Percentiles rank a stretch among this genome's conserved stretches.
phyloP scores from a whole-genome alignment of 2,888 invertebrate species.

The Pomacea canaliculata region DNA sequence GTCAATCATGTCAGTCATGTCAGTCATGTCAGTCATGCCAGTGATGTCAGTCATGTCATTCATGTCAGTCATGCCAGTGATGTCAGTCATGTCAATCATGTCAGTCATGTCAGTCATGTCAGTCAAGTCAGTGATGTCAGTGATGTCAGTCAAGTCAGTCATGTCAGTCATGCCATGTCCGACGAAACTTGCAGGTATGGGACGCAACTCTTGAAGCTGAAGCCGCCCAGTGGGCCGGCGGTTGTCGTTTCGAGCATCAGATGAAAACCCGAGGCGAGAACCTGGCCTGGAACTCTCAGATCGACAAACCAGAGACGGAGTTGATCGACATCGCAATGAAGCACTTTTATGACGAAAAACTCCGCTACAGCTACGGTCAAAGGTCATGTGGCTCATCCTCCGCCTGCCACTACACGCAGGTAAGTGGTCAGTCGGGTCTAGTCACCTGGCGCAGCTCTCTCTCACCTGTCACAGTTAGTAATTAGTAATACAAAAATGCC shows the following conservation, averaged over 20 bases:
- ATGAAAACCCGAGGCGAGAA: constrained; percentile 35
- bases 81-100: no score
- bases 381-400: constrained; percentile 12
- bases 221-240: constrained; percentile 28
- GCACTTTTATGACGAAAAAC: constrained; percentile 35
- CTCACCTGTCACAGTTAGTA: not conserved
- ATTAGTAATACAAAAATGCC: not conserved
- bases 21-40: no score
- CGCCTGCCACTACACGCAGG: constrained; percentile 40
- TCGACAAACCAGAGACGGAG: constrained; percentile 1
- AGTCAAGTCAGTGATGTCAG: no score
- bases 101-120: no score
- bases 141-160: no score
- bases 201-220: constrained; percentile 28
- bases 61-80: no score
- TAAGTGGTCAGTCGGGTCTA: not conserved
- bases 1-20: no score
- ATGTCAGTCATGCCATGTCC: no score
- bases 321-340: constrained; percentile 24
- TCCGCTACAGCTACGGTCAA: constrained; percentile 31
- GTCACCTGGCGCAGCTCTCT: not conserved
- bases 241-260: constrained; percentile 36
- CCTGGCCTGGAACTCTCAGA: constrained; percentile 32
- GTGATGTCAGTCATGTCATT: no score
- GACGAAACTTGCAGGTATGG: constrained; percentile 17